Percentiles rank a stretch among this genome's conserved stretches.
phyloP scores from a whole-genome alignment of 2,888 invertebrate genomes.

The Sthenelais limicola region DNA sequence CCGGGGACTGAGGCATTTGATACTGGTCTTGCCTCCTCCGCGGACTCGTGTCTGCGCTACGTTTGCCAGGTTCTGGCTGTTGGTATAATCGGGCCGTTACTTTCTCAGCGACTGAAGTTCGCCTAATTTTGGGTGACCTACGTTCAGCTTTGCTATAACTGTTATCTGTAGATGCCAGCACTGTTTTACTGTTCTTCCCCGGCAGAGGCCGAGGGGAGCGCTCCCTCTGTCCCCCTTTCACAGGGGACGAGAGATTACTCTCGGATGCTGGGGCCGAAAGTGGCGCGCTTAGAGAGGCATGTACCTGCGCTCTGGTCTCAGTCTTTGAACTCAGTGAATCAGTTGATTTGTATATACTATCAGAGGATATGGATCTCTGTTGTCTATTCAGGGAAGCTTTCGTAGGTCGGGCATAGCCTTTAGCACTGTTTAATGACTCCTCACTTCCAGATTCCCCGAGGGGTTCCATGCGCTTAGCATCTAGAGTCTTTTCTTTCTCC shows the following conservation, averaged over 20 bases:
- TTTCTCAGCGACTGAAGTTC: slow-evolving; percentile 1
- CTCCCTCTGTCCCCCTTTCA: slow-evolving; percentile 2
- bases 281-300: slow-evolving; percentile 24
- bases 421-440: slow-evolving; percentile 29
- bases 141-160: slow-evolving; percentile 14
- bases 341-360: neutral
- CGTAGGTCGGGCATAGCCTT: slow-evolving; percentile 9
- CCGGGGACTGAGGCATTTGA: slow-evolving; percentile 20
- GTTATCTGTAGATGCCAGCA: neutral
- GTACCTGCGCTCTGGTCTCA: slow-evolving; percentile 29
- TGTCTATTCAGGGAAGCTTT: slow-evolving; percentile 27
- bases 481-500: slow-evolving; percentile 9
- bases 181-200: neutral
- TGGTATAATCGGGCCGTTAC: slow-evolving; percentile 29
- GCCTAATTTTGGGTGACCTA: slow-evolving; percentile 24
- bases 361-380: neutral
- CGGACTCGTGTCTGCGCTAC: neutral
- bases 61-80: slow-evolving; percentile 5
- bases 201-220: slow-evolving; percentile 3
- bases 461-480: slow-evolving; percentile 37
- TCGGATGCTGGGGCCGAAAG: slow-evolving; percentile 17
- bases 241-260: slow-evolving; percentile 9
- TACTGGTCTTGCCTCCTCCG: neutral
- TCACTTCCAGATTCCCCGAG: slow-evolving; percentile 40
- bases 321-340: neutral